These are phyloP conservation scores for Chrysoperla carnea DNA, from an alignment of 1,140 invertebrate species.

Conservation along the genomic window DNA sequence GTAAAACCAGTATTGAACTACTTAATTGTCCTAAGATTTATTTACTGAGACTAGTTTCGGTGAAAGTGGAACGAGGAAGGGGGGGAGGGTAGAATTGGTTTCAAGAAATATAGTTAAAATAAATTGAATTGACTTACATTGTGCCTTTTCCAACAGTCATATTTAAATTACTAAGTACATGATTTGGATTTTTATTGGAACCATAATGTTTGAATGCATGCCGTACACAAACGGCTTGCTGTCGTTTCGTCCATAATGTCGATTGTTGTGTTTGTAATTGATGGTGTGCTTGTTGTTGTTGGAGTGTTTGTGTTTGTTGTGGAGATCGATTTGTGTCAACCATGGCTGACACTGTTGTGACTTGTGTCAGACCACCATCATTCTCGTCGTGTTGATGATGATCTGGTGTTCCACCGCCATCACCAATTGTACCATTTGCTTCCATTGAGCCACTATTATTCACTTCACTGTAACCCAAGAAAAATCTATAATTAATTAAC, in stretches of 20 bases:
- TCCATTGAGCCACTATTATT: no score
- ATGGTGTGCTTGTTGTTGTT: conserved; percentile 36
- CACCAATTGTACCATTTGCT: background rate
- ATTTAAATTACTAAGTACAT: conserved; percentile 69
- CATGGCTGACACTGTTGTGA: background rate
- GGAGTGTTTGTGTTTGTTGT: background rate
- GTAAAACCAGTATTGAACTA: no score
- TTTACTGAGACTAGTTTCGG: no score
- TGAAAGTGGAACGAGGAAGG: no score
- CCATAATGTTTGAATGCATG: conserved; percentile 75
- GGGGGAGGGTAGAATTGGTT: no score
- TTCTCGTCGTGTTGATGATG: background rate
- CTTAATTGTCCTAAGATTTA: no score
- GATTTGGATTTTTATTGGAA: conserved; percentile 60
- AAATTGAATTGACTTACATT: conserved; percentile 49
- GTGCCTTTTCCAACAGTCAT: conserved; percentile 82
- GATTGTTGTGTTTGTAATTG: conserved; percentile 36
- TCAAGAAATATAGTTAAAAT: no score
- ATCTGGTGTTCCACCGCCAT: background rate
- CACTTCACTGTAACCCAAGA: no score
- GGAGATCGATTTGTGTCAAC: no score
- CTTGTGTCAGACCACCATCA: no score
- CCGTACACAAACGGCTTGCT: conserved; percentile 66
- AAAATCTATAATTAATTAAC: no score
- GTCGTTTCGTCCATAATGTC: conserved; percentile 47